phyloP scores from a whole-genome alignment of 1,140 invertebrate genomes.

The Apis mellifera region DNA sequence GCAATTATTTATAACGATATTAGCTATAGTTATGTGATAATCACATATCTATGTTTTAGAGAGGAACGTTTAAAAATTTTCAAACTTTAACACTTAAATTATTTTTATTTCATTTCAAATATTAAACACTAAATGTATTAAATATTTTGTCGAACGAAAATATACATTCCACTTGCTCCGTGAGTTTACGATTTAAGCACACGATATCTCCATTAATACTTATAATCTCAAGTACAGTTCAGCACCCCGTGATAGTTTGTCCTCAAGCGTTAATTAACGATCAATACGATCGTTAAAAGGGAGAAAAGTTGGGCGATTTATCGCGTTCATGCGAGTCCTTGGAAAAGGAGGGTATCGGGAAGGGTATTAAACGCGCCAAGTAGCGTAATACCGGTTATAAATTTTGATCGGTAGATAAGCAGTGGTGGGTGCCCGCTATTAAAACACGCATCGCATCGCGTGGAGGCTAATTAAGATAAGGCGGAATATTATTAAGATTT shows the following conservation, averaged over 20 bases:
- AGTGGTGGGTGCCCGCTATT: conserved; percentile 10
- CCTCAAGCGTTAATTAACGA: neutral
- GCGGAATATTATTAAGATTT: conserved; percentile 50
- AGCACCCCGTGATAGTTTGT: neutral
- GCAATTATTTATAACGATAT: too few relatives aligned
- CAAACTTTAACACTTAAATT: too few relatives aligned
- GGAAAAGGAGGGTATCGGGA: neutral
- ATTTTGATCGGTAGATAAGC: conserved; percentile 31
- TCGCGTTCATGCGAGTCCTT: neutral
- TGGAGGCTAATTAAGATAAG: conserved; percentile 44
- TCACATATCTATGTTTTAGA: too few relatives aligned
- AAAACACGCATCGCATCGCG: conserved; percentile 25
- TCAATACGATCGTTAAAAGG: neutral
- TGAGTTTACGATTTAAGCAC: neutral
- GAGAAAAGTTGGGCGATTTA: conserved; percentile 1
- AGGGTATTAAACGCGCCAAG: neutral
- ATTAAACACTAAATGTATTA: too few relatives aligned
- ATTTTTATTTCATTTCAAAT: too few relatives aligned
- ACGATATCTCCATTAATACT: neutral
- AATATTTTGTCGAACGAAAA: too few relatives aligned
- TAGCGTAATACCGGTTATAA: conserved; percentile 30
- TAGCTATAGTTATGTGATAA: too few relatives aligned
- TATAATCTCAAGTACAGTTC: neutral
- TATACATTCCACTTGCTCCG: neutral
- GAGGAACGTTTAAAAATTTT: too few relatives aligned